Base-by-base conservation (phyloP, 37 sponge, comb jelly and placozoan genomes). In the Petrosia ficiformis region DNA sequence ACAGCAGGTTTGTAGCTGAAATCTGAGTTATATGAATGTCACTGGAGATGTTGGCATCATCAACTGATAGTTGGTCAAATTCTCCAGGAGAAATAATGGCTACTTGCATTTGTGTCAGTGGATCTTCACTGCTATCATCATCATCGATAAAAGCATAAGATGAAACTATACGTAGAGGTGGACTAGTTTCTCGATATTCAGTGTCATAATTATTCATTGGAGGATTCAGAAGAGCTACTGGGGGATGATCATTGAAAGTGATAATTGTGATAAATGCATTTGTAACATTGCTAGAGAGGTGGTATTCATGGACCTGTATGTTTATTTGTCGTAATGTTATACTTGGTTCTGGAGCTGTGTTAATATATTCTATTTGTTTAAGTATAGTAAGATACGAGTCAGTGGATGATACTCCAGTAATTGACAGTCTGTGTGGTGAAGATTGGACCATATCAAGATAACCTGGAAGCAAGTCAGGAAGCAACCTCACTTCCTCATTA, bases 211-310 rank as follows among this genome's bases (percentile, higher is more conserved):
- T 80, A 5, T 58, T 54, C 16, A 11, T 24, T 26, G 77, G 77
- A 52, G 77, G 73, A 8, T 42, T 34, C 2, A 81, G 32, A 1
- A 75, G 30, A 25, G 75, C 59, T 21, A 68, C 57, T 24, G 90
- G 90, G 43, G 86, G 59, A 36, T 81, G 59, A 57, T 90, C 82
- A 59, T 90, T 84, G 77, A 72, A 38, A 25, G 78, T 78, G 42
- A 64, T 44, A n/a, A 88, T 65, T 0, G 64, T 39, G 21, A 88
- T 41, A 3, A 38, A 40, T 5, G 82, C 71, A 22, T 35, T 58
- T 0, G 75, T 39, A 1, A 60, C 4, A n/a, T n/a, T 39, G 33
- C 78, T 78, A 5, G 69, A 28, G 39, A 63, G 63, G 38, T 63
- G 74, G 34, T 39, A 68, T 43, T 82, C 75, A 24, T 44, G 58